These are phyloP conservation scores for Bruchidius siliquastri DNA, from an alignment of 2,888 invertebrate genomes.

Conservation along the genomic window DNA sequence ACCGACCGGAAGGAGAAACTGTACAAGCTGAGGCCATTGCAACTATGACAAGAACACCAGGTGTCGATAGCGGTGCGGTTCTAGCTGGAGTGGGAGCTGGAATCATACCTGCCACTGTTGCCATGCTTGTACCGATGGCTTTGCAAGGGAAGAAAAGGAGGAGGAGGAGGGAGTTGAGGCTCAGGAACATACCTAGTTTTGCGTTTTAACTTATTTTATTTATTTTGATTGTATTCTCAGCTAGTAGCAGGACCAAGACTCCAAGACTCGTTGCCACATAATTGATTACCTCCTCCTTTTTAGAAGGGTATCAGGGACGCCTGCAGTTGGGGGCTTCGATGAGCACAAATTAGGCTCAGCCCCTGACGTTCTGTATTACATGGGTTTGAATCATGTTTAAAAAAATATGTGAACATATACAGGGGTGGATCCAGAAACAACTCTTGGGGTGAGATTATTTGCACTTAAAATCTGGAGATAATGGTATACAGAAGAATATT, in stretches of 20 bases:
- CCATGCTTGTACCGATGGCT: conserved; percentile 74
- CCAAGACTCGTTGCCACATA: no score
- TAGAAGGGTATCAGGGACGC: no score
- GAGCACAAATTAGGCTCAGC: no score
- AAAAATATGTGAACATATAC: no score
- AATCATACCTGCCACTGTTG: conserved; percentile 76
- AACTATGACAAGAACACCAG: conserved; percentile 17
- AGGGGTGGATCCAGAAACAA: no score
- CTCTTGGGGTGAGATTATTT: no score
- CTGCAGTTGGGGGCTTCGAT: no score
- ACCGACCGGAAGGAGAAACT: conserved; percentile 3
- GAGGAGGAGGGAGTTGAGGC: conserved; percentile 12
- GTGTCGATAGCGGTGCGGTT: conserved; percentile 56
- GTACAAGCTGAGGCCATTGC: background rate
- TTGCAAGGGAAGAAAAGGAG: conserved; percentile 53
- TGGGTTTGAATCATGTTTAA: no score
- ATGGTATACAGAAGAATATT: no score
- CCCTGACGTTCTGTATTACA: no score
- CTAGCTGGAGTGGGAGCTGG: conserved; percentile 73
- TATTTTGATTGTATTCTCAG: background rate
- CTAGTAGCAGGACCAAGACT: background rate
- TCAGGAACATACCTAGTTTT: conserved; percentile 13
- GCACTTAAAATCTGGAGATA: no score
- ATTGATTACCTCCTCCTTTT: no score
- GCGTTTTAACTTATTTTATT: background rate